Conservation (phyloP, 2,797 vertebrate genomes). For the Dryobates pubescens region DNA sequence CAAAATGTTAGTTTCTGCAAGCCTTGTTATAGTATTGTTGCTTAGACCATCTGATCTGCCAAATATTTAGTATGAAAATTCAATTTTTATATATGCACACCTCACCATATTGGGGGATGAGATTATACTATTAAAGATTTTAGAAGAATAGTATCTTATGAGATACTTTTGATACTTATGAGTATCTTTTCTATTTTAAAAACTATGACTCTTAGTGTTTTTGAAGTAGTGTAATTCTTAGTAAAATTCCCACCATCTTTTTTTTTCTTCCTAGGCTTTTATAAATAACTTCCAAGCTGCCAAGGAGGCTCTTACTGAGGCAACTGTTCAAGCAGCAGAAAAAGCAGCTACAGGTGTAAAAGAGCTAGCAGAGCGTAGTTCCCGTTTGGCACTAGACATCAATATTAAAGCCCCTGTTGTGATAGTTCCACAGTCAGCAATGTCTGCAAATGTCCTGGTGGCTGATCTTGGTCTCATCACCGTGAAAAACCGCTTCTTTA, state of each 20-base stretch:
- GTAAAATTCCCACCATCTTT: background rate
- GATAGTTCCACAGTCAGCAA: constrained; percentile 92
- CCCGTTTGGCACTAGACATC: constrained; percentile 87
- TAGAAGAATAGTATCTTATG: background rate
- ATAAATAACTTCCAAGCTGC: constrained; percentile 95
- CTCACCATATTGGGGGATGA: background rate
- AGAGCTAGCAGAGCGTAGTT: constrained; percentile 90
- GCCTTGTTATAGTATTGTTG: background rate
- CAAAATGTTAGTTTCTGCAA: background rate
- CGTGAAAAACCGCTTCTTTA: constrained; percentile 87
- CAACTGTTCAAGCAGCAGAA: constrained; percentile 93
- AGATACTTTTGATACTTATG: too few relatives aligned
- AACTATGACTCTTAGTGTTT: background rate
- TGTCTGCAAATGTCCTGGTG: constrained; percentile 90
- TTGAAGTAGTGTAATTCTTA: background rate
- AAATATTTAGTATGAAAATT: background rate
- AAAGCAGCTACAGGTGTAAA: constrained; percentile 95
- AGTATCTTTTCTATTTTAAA: background rate
- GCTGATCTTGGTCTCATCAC: constrained; percentile 94
- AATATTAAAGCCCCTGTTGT: constrained; percentile 95
- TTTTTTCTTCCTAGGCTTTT: constrained; percentile 83
- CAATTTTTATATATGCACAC: background rate
- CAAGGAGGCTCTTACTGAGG: constrained; percentile 93
- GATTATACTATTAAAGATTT: background rate
- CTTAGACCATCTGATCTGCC: background rate